Evolutionary conservation across 2,888 invertebrate genomes (phyloP), one percentile per base, ranked within the genome.

Genomic region (Noctua janthe): DNA sequence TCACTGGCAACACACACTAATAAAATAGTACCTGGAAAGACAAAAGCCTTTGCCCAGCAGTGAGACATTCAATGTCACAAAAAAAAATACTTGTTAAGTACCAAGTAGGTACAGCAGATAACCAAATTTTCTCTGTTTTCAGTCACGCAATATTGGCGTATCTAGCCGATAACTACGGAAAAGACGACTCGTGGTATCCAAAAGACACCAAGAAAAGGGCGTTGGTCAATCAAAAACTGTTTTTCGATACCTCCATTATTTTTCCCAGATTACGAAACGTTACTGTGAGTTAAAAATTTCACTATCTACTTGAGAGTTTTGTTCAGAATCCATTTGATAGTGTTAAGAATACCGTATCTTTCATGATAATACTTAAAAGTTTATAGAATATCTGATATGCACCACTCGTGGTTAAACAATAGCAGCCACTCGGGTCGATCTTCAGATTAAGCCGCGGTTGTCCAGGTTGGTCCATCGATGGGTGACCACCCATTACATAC

Each of bases 141-240:
- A 97, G 97, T 83, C 97, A 97, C 82, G 97, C 97, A 1, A 97
- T 97, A 66, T 82, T 95, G 5, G 91, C 93, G 49, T 97, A 97
- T 90, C 90, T 98, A 43, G 95, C 95, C 0, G 96, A 96, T 71
- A 96, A 96, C 84, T 98, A 97, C 85, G 97, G 95, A 1, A 96
- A 97, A 81, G 93, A 97, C 84, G 97, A 97, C 79, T 88, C 94
- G 0, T 91, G 98, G 54, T 98, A 98, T 88, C 98, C 98, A 0
- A 97, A 97, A 86, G 97, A 98, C 85, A 87, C 95, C 1, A 93
- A 96, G 83, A 92, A 94, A 86, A 94, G 97, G 75, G 97, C 97
- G 0, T 85, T 95, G 1, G 94, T 98, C 20, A 97, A 98, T 90
- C 97, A 97, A 86, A 95, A 95, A 85, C 91, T 98, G 43, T 96